A percentile compares a stretch with the other conserved stretches of the same genome.
These are phyloP conservation scores for Elmis aenea DNA, from an alignment of 2,888 invertebrate genomes.

Conservation along the genomic window DNA sequence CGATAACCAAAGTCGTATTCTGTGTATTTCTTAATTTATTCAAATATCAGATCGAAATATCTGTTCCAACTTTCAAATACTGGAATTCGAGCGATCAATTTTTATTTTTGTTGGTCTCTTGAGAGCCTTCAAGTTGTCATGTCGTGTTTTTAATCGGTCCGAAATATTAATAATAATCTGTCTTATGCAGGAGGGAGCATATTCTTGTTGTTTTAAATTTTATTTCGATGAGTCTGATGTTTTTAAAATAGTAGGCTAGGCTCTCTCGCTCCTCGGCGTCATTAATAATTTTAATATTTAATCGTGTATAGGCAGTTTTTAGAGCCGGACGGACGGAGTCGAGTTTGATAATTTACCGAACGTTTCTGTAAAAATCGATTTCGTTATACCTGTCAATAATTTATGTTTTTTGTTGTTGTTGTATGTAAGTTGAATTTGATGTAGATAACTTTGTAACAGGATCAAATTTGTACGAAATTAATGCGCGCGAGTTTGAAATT, in stretches of 20 bases:
- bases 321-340: no score
- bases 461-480: no score
- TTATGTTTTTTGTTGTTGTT: no score
- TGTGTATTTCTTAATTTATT: constrained; percentile 21
- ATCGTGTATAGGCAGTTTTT: no score
- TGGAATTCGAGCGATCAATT: constrained; percentile 31
- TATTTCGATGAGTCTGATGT: constrained; percentile 2
- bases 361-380: no score
- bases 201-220: constrained; percentile 2
- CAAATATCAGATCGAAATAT: constrained; percentile 23
- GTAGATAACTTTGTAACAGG: no score
- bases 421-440: no score
- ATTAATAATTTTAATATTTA: no score
- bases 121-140: constrained; percentile 32
- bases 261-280: no score
- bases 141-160: constrained; percentile 24
- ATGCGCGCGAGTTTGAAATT: no score
- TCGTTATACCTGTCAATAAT: no score
- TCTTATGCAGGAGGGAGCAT: constrained; percentile 24
- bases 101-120: constrained; percentile 29
- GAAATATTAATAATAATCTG: constrained; percentile 31
- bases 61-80: constrained; percentile 27
- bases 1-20: constrained; percentile 13
- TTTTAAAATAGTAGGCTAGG: constrained; percentile 4
- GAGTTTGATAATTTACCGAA: no score